phyloP scores from a whole-genome alignment of 1,140 invertebrate genomes.

The Propsilocerus akamusi region DNA sequence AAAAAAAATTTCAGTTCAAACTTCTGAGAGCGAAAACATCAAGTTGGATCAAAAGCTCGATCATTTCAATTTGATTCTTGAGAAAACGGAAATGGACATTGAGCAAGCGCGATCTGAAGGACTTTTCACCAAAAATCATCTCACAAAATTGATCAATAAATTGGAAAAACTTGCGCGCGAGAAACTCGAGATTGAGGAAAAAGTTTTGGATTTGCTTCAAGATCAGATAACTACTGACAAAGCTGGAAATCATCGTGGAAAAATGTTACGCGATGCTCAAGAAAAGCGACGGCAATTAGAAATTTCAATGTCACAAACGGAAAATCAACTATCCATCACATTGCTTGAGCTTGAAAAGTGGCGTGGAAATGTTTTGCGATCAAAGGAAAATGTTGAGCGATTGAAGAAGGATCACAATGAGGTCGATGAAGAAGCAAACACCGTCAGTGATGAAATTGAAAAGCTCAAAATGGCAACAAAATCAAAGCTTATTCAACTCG shows the following conservation, averaged over 20 bases:
- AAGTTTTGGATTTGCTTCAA: conserved; percentile 40
- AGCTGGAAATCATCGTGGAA: conserved; percentile 29
- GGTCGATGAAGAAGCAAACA: conserved; percentile 6
- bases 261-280: conserved; percentile 26
- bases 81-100: conserved; percentile 37
- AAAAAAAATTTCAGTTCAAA: conserved; percentile 15
- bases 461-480: conserved; percentile 16
- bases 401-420: conserved; percentile 11
- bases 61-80: conserved; percentile 29
- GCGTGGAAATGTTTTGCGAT: conserved; percentile 14
- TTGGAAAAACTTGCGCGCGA: conserved; percentile 29
- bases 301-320: conserved; percentile 34
- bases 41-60: conserved; percentile 29
- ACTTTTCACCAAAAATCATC: conserved; percentile 12
- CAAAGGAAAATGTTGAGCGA: conserved; percentile 8
- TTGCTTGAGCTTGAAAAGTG: conserved; percentile 39
- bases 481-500: conserved; percentile 17
- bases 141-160: conserved; percentile 17
- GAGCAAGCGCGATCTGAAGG: conserved; percentile 25
- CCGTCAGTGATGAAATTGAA: conserved; percentile 10
- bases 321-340: conserved; percentile 38
- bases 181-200: conserved; percentile 37
- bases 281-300: conserved; percentile 29
- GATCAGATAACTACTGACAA: conserved; percentile 49
- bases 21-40: conserved; percentile 16